A percentile compares a stretch with the other conserved stretches of the same genome.
These are phyloP conservation scores for Uria aalge DNA, from an alignment of 2,113 vertebrate genomes.

Conservation along the genomic window DNA sequence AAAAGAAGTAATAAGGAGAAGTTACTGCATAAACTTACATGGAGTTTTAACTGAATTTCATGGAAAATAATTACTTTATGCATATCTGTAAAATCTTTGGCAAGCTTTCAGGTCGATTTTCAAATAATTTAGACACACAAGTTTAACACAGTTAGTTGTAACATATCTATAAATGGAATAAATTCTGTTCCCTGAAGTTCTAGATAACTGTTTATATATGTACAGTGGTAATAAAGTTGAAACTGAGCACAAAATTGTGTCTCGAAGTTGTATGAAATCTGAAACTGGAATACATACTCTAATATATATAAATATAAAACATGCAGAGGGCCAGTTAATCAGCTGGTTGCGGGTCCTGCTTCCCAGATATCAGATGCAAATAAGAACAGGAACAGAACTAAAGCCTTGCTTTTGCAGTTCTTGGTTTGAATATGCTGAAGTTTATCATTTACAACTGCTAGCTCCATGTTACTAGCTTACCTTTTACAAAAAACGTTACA, in stretches of 20 bases:
- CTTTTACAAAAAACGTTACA: neutral
- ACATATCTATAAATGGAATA: neutral
- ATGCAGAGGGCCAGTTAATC: neutral
- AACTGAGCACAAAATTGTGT: neutral
- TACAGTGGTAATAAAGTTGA: neutral
- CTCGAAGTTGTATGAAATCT: neutral
- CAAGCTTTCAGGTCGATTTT: neutral
- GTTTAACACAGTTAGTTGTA: neutral
- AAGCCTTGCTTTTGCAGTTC: neutral
- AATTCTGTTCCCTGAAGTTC: neutral
- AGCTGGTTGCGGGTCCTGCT: neutral
- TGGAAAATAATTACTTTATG: neutral
- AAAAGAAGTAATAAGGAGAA: neutral
- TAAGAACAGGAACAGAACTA: neutral
- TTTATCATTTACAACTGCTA: neutral
- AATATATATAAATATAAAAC: neutral
- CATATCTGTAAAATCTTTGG: neutral
- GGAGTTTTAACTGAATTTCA: neutral
- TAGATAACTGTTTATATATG: neutral
- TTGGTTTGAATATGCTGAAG: neutral
- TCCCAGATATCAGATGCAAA: neutral
- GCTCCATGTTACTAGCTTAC: neutral
- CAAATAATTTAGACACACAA: neutral
- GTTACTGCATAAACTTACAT: neutral
- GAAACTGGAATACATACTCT: neutral